Conservation (phyloP, 1,140 invertebrate species). For the Harpegnathos saltator region DNA sequence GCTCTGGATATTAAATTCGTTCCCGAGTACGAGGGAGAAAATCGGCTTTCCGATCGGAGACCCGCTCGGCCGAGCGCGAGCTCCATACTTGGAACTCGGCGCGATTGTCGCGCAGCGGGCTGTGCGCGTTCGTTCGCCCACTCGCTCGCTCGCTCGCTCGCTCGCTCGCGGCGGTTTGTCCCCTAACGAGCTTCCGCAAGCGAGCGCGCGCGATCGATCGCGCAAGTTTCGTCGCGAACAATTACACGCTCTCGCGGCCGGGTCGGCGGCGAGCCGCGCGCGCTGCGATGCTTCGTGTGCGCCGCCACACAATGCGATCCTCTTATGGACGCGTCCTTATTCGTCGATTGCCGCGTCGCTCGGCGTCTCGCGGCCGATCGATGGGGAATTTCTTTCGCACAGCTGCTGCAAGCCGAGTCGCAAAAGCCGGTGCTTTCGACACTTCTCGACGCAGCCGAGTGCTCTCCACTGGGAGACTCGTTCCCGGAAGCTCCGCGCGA, state of each 20-base stretch:
- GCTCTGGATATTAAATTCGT: slow-evolving; percentile 57
- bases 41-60: slow-evolving; percentile 59
- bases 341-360: neutral
- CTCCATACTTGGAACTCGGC: slow-evolving; percentile 27
- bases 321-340: slow-evolving; percentile 4
- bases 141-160: neutral
- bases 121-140: neutral
- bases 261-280: neutral
- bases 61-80: slow-evolving; percentile 4
- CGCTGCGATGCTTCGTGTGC: slow-evolving; percentile 14
- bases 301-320: neutral
- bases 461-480: too few relatives aligned
- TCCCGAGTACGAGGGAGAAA: slow-evolving; percentile 37
- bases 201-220: slow-evolving; percentile 43
- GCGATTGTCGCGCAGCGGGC: slow-evolving; percentile 44
- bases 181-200: slow-evolving; percentile 48
- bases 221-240: slow-evolving; percentile 51
- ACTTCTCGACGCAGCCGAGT: too few relatives aligned
- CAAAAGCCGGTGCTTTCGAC: too few relatives aligned
- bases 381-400: too few relatives aligned
- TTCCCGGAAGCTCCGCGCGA: too few relatives aligned
- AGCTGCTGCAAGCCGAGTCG: too few relatives aligned
- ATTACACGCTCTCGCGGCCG: slow-evolving; percentile 27
- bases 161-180: slow-evolving; percentile 13
- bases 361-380: neutral